Evolutionary conservation across 2,113 vertebrate species (phyloP), one percentile per base, ranked within the genome.

Genomic region (Physeter macrocephalus): DNA sequence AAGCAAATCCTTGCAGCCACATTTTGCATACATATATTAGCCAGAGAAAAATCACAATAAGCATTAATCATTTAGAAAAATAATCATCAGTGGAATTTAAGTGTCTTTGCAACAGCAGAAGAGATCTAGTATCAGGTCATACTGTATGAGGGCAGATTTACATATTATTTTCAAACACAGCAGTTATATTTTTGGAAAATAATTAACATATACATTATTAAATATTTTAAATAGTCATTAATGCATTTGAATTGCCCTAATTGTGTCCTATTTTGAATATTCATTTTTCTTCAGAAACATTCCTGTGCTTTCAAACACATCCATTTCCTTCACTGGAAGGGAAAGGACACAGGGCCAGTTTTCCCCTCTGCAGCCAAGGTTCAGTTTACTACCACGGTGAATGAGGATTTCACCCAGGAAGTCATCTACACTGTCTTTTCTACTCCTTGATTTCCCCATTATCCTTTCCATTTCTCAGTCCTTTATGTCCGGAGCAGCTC

Each of bases 1-100:
- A 98, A 98, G 97, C 97, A 97, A 98, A 98, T 98, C 97, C 81
- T 91, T 90, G 98, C 84, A 67, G 97, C 97, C 98, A 97, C 92
- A 91, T 98, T 98, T 96, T 96, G 97, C 77, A 84, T 5, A 95
- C 88, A 96, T 96, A 36, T 57, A 97, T 95, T 97, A 98, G 96
- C 0, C 34, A 71, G 92, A 96, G 96, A 96, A 96, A 95, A 97
- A 97, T 92, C 96, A 98, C 93, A 98, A 88, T 93, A 93, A 97
- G 94, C 67, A 6, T 88, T 95, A 83, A 66, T 98, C 95, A 86
- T 96, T 95, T 96, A 89, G 94, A 96, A 92, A 97, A 97, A 92
- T 67, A 62, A 90, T 88, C 90, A 72, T 15, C 95, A 83, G 92
- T 84, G 86, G 97, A 98, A 98, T 0, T 74, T 71, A 96, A 95